Evolutionary conservation across 2,113 vertebrate species (phyloP).

Genomic region (Raja brachyura): DNA sequence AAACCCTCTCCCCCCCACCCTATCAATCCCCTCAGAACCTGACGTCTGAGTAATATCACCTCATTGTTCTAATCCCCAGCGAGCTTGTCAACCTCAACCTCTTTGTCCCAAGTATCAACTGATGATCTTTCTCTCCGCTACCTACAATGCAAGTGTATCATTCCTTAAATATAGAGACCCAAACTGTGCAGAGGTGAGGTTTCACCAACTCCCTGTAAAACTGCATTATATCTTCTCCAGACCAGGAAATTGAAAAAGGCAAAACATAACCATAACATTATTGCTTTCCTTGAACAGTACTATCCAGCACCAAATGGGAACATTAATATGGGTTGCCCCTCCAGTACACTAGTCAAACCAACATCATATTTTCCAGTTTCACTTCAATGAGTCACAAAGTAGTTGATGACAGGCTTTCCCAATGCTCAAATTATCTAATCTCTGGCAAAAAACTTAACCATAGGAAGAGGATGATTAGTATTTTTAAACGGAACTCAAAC

Average conservation of each 20-base stretch:
- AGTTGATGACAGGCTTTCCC: background rate
- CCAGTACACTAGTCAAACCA: background rate
- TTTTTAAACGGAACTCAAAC: background rate
- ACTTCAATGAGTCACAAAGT: background rate
- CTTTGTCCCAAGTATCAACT: too few relatives aligned
- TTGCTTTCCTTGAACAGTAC: background rate
- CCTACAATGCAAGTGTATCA: too few relatives aligned
- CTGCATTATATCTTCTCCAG: too few relatives aligned
- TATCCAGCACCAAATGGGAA: background rate
- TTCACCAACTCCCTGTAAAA: too few relatives aligned
- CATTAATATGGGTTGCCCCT: background rate
- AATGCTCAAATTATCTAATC: background rate
- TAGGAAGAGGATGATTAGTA: background rate
- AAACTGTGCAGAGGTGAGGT: too few relatives aligned
- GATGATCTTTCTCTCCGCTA: too few relatives aligned
- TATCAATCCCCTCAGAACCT: too few relatives aligned
- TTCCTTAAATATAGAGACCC: too few relatives aligned
- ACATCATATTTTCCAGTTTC: background rate
- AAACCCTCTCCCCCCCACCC: too few relatives aligned
- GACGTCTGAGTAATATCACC: too few relatives aligned
- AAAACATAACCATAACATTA: background rate
- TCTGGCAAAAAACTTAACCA: background rate
- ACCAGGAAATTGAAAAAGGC: background rate
- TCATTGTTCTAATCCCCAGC: too few relatives aligned
- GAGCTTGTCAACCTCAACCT: too few relatives aligned